Base-by-base conservation (phyloP, 2,113 vertebrate species). In the Ancistrus triradiatus region DNA sequence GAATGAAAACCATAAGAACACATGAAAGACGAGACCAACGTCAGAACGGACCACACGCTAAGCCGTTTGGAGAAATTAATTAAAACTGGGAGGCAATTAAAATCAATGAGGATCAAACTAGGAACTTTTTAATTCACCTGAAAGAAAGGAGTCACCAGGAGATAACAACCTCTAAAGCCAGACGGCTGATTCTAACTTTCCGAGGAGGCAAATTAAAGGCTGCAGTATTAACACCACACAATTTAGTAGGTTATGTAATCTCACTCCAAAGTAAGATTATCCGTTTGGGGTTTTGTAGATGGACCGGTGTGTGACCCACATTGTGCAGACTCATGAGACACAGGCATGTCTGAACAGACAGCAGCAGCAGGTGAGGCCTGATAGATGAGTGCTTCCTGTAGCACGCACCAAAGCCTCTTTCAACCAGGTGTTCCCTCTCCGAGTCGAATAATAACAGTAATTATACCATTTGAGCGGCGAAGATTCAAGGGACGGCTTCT, bases 341-440 rank as follows among this genome's bases (percentile, higher is more conserved):
- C 17, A 10, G 67, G 63, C 77, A 14, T 70, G 77, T 70, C 63
- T 55, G 44, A 66, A 72, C 77, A 78, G 17, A 46, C 6, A 37
- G 35, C 18, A 9, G 35, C 14, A 24, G 72, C 60, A 77, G 69
- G 70, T 60, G 69, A 64, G 60, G 38, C 8, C 28, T 19, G 59
- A 62, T 40, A 18, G 22, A 37, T 31, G 47, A 22, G 18, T 10
- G 38, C 53, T 64, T 68, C 56, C 60, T 68, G 19, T 17, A 24
- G 28, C 22, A 61, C 19, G 21, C 48, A 71, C 51, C 53, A 59
- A 57, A 56, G 17, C 42, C 24, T 21, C 28, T 56, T 58, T 63
- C 19, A 65, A 58, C 77, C 77, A 77, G 75, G 77, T 79, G 75
- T 77, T 73, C 59, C 13, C 10, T 38, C 64, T 31, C 44, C 40